Base-by-base conservation (phyloP, 2,113 vertebrate genomes). In the Eudyptes chrysolophus region DNA sequence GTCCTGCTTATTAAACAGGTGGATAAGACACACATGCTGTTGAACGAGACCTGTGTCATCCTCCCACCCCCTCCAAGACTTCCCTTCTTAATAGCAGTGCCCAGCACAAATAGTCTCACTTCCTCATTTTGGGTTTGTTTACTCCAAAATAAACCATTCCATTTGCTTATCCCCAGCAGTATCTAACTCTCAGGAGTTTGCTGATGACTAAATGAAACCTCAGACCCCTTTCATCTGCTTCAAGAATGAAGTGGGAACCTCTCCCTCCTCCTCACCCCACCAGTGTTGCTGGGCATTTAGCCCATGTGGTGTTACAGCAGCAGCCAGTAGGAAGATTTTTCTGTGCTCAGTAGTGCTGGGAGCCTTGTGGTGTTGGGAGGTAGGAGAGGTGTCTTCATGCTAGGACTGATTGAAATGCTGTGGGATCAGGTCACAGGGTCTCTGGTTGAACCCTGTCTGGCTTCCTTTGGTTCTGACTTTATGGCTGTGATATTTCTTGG, bases 401-500 rank as follows among this genome's bases (percentile, higher is more conserved):
- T 29, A 52, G 27, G n/a, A 9, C 13, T 49, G 58, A n/a, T 7
- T 29, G 36, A 75, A 69, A 72, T 51, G 19, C 13, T 65, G 34
- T 57, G 30, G 11, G 11, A 24, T 25, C 32, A 60, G 19, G 51
- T 87, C 44, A 25, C 17, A 44, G 36, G 27, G 40, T 24, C 55
- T 66, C 48, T 70, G 30, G 2, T 24, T 70, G 44, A 79, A 14
- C 29, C 3, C 16, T 46, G 24, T 21, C 36, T 76, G 32, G 3
- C 19, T 90, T 75, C 38, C 15, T 79, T 68, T 79, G 9, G 6
- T 24, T 87, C 27, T 75, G 34, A 49, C 9, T 44, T 64, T 18
- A 49, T 0, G 0, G 27, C 19, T 66, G 29, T 44, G 16, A 7
- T 54, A 46, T 83, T 70, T 13, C 27, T 38, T 62, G 3, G 24